Evolutionary conservation across 2,888 invertebrate genomes (phyloP), one percentile per base, ranked within the genome.

Genomic region (Tortrix viridana): DNA sequence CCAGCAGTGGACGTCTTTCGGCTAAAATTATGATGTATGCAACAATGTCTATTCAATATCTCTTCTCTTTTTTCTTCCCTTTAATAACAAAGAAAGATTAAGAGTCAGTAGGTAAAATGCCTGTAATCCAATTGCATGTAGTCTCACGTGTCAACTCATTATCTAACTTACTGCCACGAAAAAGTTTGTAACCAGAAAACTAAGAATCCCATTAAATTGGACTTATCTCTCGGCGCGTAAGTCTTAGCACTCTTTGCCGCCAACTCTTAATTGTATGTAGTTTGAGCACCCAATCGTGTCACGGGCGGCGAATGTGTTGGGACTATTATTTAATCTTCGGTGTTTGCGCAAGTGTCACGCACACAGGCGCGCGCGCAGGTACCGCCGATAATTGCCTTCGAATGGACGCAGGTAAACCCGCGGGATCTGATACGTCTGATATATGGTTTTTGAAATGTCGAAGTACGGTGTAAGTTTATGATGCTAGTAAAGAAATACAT

Each of bases 361-460:
- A 59, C 82, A 82, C 81, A 79, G 71, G 77, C 74, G 80, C 75
- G 64, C 49, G 69, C 80, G 85, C 89, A 90, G 89, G 89, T 90
- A 90, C 84, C 83, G 76, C 82, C 84, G 89, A 88, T 90, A 92
- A 91, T 91, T 90, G 91, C 87, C 86, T 85, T 88, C 86, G 88
- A 90, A 88, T 91, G 53, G 53, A 5, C n/a, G 38, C 59, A 59
- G 63, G 63, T 64, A 64, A 26, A 23, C 63, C 63, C 56, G 37
- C 38, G 57, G 58, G 63, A 57, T 41, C 22, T n/a, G 47, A 60
- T 38, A 55, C 26, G 48, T 41, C 54, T 64, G 54, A 54, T 48
- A 22, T 64, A 53, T 41, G 54, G 52, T 43, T 54, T 26, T 20
- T 41, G 37, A 38, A 37, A 38, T 47, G 52, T 47, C 47, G 26